phyloP scores from a whole-genome alignment of 2,113 vertebrate genomes.

The human region DNA sequence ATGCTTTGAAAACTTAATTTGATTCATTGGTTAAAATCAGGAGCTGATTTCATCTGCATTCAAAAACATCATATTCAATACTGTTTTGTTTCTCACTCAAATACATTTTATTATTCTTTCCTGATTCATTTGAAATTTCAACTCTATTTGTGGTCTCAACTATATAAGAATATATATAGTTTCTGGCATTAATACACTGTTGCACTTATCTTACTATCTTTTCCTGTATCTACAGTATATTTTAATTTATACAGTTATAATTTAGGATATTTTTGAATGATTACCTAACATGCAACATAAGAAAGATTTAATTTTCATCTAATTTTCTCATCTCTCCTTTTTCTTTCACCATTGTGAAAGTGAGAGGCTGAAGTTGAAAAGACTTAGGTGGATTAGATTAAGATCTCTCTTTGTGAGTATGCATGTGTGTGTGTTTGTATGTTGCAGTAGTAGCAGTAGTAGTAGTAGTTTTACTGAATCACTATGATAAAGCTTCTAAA shows the following conservation, averaged over 20 bases:
- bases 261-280: background rate
- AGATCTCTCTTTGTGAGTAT: background rate
- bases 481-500: background rate
- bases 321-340: background rate
- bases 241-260: background rate
- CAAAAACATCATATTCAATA: background rate
- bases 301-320: background rate
- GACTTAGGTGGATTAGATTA: background rate
- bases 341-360: background rate
- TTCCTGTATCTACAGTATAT: background rate
- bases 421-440: background rate
- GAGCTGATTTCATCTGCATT: background rate
- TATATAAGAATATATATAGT: background rate
- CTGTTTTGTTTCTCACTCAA: background rate
- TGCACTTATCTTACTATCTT: background rate
- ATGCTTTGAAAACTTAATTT: background rate
- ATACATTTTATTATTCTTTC: background rate
- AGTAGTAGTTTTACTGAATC: background rate
- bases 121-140: background rate
- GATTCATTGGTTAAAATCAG: background rate
- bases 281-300: background rate
- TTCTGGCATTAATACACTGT: background rate
- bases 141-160: background rate
- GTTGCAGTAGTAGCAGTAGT: too few species aligned
- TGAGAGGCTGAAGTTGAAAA: background rate